phyloP scores from a whole-genome alignment of 2,888 invertebrate genomes.

The Branchellion lobata region DNA sequence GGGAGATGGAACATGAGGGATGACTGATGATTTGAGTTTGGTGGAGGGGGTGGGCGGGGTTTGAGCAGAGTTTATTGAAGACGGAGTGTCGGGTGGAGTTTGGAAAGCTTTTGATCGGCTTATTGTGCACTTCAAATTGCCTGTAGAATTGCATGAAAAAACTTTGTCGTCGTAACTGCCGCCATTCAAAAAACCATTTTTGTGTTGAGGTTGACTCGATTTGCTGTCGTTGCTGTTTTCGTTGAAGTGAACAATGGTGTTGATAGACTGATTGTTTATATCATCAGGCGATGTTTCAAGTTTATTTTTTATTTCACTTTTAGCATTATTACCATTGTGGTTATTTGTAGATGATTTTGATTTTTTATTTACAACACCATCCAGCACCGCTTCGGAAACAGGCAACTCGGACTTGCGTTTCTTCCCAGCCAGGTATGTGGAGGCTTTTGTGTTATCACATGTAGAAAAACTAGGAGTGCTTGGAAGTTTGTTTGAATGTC shows the following conservation, averaged over 20 bases:
- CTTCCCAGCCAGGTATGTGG: background rate
- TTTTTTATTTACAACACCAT: slow-evolving; percentile 25
- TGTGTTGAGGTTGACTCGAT: background rate
- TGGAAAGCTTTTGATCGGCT: slow-evolving; percentile 10
- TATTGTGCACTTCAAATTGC: slow-evolving; percentile 34
- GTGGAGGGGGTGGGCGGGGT: background rate
- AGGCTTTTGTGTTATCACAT: background rate
- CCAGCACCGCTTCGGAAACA: background rate
- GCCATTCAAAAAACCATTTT: slow-evolving; percentile 16
- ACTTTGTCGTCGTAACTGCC: slow-evolving; percentile 10
- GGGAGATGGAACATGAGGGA: background rate
- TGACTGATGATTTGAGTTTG: background rate
- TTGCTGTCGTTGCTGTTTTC: background rate
- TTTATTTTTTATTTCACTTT: background rate
- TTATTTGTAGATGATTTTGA: background rate
- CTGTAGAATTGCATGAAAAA: slow-evolving; percentile 30
- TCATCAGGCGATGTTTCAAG: background rate
- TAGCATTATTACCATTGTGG: background rate
- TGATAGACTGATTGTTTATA: background rate
- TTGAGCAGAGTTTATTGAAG: no score
- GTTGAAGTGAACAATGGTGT: background rate
- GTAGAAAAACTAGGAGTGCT: background rate
- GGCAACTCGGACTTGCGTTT: slow-evolving; percentile 28
- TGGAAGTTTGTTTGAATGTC: slow-evolving; percentile 16
- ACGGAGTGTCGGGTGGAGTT: background rate